Base-by-base conservation (phyloP, 2,797 vertebrate genomes). In the Chelon auratus region DNA sequence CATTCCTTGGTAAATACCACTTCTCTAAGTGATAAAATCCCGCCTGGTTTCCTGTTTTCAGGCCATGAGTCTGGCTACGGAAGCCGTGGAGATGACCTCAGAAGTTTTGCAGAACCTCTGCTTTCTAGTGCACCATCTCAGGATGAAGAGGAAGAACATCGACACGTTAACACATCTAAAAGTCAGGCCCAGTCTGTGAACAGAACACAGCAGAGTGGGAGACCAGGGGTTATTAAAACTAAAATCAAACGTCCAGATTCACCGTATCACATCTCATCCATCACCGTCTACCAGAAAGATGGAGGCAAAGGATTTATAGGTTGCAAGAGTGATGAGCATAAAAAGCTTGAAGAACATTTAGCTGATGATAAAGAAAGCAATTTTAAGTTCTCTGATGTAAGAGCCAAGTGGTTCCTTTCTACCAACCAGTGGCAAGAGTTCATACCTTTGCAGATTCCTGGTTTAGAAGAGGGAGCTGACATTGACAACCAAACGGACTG, bases 391-490 rank as follows among this genome's bases (percentile, higher is more conserved):
- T 71, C 79, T 0, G 89, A 91, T 65, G 54, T 91, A 66, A 93
- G 90, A 78, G 77, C 92, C 47, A 93, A 94, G 68, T 94, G 94
- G 91, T 94, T 95, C 74, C 91, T 94, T 39, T 94, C 94, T 36
- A 93, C 91, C 56, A 91, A 75, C 72, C 90, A 91, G 68, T 92
- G 89, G 85, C 89, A 91, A 5, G 93, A 86, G 40, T 88, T 86
- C 74, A 88, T 91, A 37, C 93, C 93, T 4, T 58, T 93, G 59
- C 81, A 91, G 62, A 87, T 87, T 56, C 83, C 84, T 2, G 83
- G 79, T 1, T 22, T 78, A 14, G 91, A 91, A 54, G 88, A 87
- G 18, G 26, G 8, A 8, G 42, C 77, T 14, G 76, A 85, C 58
- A 7, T 40, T 0, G 79, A 73, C 43, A 53, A 66, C 58, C 87